phyloP scores from a whole-genome alignment of 1,140 invertebrate species.

The Polypedilum vanderplanki region DNA sequence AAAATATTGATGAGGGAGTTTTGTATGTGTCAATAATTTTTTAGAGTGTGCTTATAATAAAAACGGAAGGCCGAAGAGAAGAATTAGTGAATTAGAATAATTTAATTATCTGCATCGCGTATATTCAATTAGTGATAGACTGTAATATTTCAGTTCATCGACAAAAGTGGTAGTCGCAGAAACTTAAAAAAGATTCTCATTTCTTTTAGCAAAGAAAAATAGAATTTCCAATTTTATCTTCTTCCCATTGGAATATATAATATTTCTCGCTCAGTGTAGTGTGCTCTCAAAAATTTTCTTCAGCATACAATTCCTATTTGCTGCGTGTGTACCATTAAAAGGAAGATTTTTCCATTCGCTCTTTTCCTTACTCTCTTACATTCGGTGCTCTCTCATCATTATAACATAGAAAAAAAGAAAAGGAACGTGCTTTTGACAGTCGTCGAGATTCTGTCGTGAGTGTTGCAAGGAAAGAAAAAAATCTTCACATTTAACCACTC shows the following conservation, averaged over 20 bases:
- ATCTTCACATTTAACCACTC: too few species aligned
- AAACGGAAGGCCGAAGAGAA: neutral
- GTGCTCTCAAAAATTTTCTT: neutral
- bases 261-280: neutral
- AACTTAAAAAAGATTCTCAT: neutral
- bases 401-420: neutral
- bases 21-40: neutral
- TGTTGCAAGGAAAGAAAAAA: neutral
- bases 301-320: neutral
- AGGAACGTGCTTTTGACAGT: constrained; percentile 19
- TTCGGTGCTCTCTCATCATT: neutral
- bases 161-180: neutral
- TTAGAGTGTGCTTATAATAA: neutral
- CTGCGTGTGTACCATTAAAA: neutral
- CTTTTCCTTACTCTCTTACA: neutral
- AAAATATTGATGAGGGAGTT: neutral
- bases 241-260: neutral
- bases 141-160: neutral
- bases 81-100: constrained; percentile 24
- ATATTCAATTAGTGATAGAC: constrained; percentile 2
- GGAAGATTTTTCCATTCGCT: neutral
- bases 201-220: neutral
- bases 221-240: constrained; percentile 4
- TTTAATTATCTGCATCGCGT: neutral
- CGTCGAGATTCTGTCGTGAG: neutral